Base-by-base conservation (phyloP, 1,140 invertebrate genomes). In the Zeugodacus cucurbitae region DNA sequence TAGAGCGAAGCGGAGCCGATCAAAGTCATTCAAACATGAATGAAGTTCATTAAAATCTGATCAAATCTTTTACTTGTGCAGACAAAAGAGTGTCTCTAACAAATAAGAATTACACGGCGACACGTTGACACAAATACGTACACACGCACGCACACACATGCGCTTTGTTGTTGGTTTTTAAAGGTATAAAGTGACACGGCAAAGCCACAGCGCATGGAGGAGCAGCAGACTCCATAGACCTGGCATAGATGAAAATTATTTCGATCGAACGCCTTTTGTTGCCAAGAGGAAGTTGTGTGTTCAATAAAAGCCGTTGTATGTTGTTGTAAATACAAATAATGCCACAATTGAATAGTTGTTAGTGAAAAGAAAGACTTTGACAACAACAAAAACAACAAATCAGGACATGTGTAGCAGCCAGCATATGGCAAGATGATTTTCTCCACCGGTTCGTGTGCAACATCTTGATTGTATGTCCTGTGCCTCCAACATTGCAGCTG, bases 41-140 rank as follows among this genome's bases (percentile, higher is more conserved):
- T 92, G 91, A 92, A 92, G 91, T 92, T 92, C 91, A 92, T 92
- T 92, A 92, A 92, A 92, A 92, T 91, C 91, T 92, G 91, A 92
- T 92, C 91, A 92, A 92, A 92, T 86, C 85, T 86, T 32, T 59
- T n/a, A 86, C 91, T 91, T 91, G 88, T 91, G 90, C 88, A 91
- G 91, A 91, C 89, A 92, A 91, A 92, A 92, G 91, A 92, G 92
- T 92, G 90, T 91, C 54, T 91, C 54, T 32, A 26, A 86, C 54
- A 86, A 86, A 86, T 48, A 86, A 29, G 54, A 86, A 57, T 86
- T 57, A 86, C 22, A 57, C 58, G 85, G 85, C 57, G 54, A 86
- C 58, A 59, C 54, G 32, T 86, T 86, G 58, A 58, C 54, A 86
- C 4, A 86, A 86, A 59, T 26, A 86, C 44, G 34, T 14, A 37